Evolutionary conservation across 2,113 vertebrate genomes (phyloP).

Genomic region (Oncorhynchus tshawytscha): DNA sequence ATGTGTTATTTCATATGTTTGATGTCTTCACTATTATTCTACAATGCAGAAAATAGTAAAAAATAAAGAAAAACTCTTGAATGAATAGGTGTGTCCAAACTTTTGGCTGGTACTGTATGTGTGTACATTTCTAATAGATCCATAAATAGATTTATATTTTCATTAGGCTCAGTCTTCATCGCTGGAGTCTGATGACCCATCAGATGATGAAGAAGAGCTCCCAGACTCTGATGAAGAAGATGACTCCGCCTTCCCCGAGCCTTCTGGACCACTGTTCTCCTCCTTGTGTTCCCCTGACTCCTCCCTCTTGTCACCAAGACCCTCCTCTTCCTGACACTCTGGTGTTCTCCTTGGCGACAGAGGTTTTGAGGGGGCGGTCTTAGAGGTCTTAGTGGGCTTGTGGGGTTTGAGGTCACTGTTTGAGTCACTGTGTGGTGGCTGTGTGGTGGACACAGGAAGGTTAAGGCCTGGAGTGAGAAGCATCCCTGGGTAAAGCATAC

Average conservation of each 20-base stretch:
- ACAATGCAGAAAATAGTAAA: too few relatives aligned
- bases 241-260: constrained; percentile 90
- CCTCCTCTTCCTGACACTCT: constrained; percentile 36
- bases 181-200: constrained; percentile 93
- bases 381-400: constrained; percentile 34
- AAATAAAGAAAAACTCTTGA: too few relatives aligned
- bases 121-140: constrained; percentile 78
- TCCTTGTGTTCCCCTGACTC: constrained; percentile 79
- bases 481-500: constrained; percentile 99
- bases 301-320: constrained; percentile 55
- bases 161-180: constrained; percentile 87
- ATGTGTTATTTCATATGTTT: too few relatives aligned
- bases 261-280: constrained; percentile 93
- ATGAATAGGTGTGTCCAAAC: too few relatives aligned
- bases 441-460: constrained; percentile 89
- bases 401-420: constrained; percentile 75
- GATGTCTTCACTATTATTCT: too few relatives aligned
- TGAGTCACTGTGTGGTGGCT: constrained; percentile 84
- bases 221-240: constrained; percentile 91
- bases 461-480: constrained; percentile 99
- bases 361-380: constrained; percentile 21
- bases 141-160: constrained; percentile 79
- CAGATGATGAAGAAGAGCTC: constrained; percentile 87
- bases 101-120: constrained; percentile 42
- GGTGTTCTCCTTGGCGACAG: constrained; percentile 9